A percentile compares a stretch with the other conserved stretches of the same genome.
These are phyloP conservation scores for Hemicordylus capensis DNA, from an alignment of 2,113 vertebrate genomes.

Conservation along the genomic window DNA sequence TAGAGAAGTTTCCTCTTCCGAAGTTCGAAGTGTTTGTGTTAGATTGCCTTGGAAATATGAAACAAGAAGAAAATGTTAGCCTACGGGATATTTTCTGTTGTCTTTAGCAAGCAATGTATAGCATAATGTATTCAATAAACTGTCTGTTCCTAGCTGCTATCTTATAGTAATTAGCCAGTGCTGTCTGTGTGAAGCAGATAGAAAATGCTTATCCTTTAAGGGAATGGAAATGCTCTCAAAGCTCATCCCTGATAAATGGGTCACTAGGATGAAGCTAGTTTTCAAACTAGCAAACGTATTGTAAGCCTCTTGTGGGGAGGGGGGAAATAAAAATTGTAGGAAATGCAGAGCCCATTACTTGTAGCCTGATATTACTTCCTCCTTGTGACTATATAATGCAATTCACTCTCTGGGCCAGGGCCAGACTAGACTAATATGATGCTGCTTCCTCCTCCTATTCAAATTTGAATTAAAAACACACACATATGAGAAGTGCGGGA, in stretches of 20 bases:
- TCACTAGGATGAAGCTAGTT: background rate
- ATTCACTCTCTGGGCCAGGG: background rate
- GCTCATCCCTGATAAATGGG: background rate
- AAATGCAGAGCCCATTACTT: background rate
- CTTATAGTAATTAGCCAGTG: conserved; percentile 31
- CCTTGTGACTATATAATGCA: background rate
- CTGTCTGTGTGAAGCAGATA: conserved; percentile 21
- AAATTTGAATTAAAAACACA: too few species aligned
- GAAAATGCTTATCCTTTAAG: conserved; percentile 11
- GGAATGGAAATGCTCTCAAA: background rate
- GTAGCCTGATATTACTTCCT: background rate
- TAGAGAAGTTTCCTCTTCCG: too few species aligned
- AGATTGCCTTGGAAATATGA: too few species aligned
- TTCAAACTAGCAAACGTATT: background rate
- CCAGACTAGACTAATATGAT: too few species aligned
- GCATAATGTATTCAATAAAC: too few species aligned
- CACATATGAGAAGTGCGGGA: too few species aligned
- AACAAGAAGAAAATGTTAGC: too few species aligned
- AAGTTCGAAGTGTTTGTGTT: too few species aligned
- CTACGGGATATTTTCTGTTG: too few species aligned
- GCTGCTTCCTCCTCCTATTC: background rate
- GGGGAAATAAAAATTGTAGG: background rate
- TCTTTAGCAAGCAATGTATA: too few species aligned
- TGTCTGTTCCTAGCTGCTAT: conserved; percentile 29
- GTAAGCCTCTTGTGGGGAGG: background rate